Base-by-base conservation (phyloP, 1,140 invertebrate species). In the Globodera ellingtonae region DNA sequence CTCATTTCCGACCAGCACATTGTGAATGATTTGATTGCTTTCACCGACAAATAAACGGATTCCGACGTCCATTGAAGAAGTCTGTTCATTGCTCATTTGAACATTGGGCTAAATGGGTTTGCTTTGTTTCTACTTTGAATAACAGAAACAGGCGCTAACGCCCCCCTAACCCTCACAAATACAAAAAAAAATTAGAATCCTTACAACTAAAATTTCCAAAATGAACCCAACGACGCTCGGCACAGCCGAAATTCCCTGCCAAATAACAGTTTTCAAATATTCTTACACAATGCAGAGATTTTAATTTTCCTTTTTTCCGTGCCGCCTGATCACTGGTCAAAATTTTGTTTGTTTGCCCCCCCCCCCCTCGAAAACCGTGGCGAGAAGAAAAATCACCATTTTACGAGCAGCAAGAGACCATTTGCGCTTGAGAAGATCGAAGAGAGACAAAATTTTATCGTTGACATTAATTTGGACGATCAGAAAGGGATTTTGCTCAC, bases 401-500 rank as follows among this genome's bases (percentile, higher is more conserved):
- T 70, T 70, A 24, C 35, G 21, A 70, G 67, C 18, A 5, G 24
- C 21, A 70, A 35, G 35, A 24, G 10, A 70, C 67, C 83, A 84
- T 84, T 84, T 84, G 48, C 24, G 15, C 46, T 73, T 81, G n/a
- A 84, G 72, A 46, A 85, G 69, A 24, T 84, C 65, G 65, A 85
- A 87, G n/a, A 85, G 47, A 67, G 74, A 74, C 7, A 59, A 24
- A 13, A 85, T 75, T 21, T 75, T 77, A 71, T 85, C 84, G 50
- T 85, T 85, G 18, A 85, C 78, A 48, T 84, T 71, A 24, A 85
- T 62, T 47, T 79, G 74, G 50, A 85, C 35, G 21, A 66, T 52
- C n/a, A 85, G 70, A 69, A 81, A 70, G 6, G 84, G 84, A 75
- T 85, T 85, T 72, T 85, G 84, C 73, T 85, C 85, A 66, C 85